phyloP scores from a whole-genome alignment of 30 jellyfish, hydroid and myxozoan species.

The Hydractinia symbiolongicarpus region DNA sequence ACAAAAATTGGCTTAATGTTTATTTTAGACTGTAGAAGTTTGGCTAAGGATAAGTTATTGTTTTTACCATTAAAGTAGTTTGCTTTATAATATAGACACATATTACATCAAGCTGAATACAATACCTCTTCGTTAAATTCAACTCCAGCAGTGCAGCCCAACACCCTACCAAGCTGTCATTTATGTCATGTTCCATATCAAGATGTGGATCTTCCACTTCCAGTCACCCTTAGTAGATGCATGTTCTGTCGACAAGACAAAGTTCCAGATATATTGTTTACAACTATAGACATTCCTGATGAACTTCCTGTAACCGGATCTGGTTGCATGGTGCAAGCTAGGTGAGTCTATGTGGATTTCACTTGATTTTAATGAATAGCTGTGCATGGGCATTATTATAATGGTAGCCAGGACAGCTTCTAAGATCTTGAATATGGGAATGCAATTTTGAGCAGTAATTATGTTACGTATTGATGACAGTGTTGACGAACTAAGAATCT shows the following conservation, averaged over 20 bases:
- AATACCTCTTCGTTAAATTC: constrained; percentile 14
- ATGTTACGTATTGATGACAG: no score
- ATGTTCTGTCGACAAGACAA: constrained; percentile 69
- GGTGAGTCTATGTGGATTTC: constrained; percentile 29
- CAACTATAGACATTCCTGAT: constrained; percentile 76
- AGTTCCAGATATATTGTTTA: constrained; percentile 73
- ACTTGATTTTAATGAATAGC: not conserved
- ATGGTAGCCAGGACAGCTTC: no score
- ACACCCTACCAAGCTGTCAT: constrained; percentile 46
- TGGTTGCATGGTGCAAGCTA: constrained; percentile 83
- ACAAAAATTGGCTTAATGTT: no score
- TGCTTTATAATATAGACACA: not conserved
- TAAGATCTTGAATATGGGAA: no score
- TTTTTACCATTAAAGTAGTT: no score
- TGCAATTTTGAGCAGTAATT: no score
- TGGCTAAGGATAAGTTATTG: no score
- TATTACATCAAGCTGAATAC: constrained; percentile 1
- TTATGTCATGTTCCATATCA: constrained; percentile 67
- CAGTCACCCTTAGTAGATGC: constrained; percentile 48
- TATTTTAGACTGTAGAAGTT: no score
- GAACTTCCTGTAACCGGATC: constrained; percentile 56
- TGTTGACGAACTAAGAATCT: no score
- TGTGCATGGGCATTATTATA: no score
- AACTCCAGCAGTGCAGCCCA: not conserved
- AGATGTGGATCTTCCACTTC: constrained; percentile 58